Conservation (phyloP, 2,797 vertebrate genomes). For the Silurus lanzhouensis region DNA sequence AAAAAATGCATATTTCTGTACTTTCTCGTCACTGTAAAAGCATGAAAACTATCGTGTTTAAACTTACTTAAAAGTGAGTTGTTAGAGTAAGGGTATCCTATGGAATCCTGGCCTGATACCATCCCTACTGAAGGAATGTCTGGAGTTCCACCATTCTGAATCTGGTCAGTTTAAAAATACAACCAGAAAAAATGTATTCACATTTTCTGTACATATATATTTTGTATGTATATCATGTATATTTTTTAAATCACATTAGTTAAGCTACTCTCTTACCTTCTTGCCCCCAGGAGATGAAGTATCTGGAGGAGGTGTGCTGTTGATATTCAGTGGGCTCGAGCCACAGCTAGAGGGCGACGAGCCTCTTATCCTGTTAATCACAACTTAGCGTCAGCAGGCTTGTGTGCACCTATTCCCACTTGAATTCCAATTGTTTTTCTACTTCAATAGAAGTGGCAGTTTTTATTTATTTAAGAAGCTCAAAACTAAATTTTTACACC, state of each 20-base stretch:
- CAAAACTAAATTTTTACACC: background rate
- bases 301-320: slow-evolving; percentile 91
- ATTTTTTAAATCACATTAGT: background rate
- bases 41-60: background rate
- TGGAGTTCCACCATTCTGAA: slow-evolving; percentile 91
- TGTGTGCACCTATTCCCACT: background rate
- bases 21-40: background rate
- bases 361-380: slow-evolving; percentile 85
- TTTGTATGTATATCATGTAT: too few relatives aligned
- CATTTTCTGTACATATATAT: background rate
- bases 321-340: slow-evolving; percentile 93
- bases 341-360: slow-evolving; percentile 97
- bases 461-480: background rate
- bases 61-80: slow-evolving; percentile 93
- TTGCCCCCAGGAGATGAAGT: slow-evolving; percentile 94
- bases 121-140: slow-evolving; percentile 86
- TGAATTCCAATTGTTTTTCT: background rate
- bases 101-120: slow-evolving; percentile 86
- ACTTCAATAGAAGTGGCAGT: background rate
- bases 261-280: slow-evolving; percentile 76
- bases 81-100: slow-evolving; percentile 93
- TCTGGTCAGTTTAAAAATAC: slow-evolving; percentile 67
- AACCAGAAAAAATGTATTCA: background rate
- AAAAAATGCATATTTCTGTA: background rate
- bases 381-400: background rate